A percentile compares a stretch with the other conserved stretches of the same genome.
phyloP scores from a whole-genome alignment of 2,797 vertebrate species.

The Cyclura pinguis region DNA sequence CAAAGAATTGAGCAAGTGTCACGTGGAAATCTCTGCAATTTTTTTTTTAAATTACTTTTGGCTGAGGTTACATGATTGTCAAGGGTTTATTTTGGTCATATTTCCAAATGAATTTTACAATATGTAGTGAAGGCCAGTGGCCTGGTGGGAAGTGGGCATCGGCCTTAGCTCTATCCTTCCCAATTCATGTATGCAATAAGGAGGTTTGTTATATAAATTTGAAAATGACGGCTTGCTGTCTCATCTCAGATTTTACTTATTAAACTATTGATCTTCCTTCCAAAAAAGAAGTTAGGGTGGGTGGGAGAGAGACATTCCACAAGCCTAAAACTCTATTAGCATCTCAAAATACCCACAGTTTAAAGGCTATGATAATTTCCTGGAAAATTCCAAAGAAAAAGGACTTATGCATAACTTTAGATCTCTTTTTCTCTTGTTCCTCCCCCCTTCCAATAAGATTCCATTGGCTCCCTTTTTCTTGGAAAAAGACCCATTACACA shows the following conservation, averaged over 20 bases:
- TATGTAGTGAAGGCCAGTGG: conserved; percentile 73
- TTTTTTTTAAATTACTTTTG: conserved; percentile 74
- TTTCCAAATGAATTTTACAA: conserved; percentile 67
- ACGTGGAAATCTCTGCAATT: conserved; percentile 72
- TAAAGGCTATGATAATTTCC: conserved; percentile 65
- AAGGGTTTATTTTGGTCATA: conserved; percentile 41
- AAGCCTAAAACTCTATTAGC: conserved; percentile 55
- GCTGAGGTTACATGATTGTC: conserved; percentile 74
- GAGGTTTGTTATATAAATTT: conserved; percentile 81
- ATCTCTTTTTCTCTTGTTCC: conserved; percentile 35
- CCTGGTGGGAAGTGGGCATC: conserved; percentile 68
- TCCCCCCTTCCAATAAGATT: neutral
- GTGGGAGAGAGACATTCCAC: conserved; percentile 56
- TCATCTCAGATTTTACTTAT: conserved; percentile 80
- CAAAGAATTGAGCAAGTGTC: conserved; percentile 68
- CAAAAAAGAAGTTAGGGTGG: conserved; percentile 57
- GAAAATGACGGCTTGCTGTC: conserved; percentile 72
- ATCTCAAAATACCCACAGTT: conserved; percentile 71
- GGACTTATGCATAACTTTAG: conserved; percentile 39
- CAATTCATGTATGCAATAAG: conserved; percentile 80
- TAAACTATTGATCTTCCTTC: conserved; percentile 76
- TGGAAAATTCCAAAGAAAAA: conserved; percentile 63
- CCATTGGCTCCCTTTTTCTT: conserved; percentile 55
- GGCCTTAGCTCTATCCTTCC: conserved; percentile 63
- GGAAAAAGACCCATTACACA: neutral